Percentiles rank a stretch among this genome's conserved stretches.
These are phyloP conservation scores for Petroica traversi DNA, from an alignment of 2,113 vertebrate species.

Conservation along the genomic window DNA sequence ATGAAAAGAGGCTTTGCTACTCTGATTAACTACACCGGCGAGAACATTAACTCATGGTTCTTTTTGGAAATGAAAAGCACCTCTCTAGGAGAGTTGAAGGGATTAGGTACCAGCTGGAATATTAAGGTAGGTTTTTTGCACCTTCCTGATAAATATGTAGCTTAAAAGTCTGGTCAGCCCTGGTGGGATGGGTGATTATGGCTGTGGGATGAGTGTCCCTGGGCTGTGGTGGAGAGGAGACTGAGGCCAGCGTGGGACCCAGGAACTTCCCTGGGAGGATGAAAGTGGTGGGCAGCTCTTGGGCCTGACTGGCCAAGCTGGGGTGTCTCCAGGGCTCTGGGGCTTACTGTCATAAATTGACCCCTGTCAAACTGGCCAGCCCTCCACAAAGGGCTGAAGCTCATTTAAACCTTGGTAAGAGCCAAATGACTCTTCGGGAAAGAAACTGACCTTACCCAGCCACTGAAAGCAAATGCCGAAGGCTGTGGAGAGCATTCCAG, in stretches of 20 bases:
- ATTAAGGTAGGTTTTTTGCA: slow-evolving; percentile 4
- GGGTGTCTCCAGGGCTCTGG: not conserved
- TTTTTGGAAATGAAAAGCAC: slow-evolving; percentile 23
- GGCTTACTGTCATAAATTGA: not conserved
- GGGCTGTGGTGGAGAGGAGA: not conserved
- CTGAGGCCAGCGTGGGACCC: accelerated
- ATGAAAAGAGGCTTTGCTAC: slow-evolving; percentile 66
- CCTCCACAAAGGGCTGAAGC: not conserved
- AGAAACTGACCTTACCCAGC: not conserved
- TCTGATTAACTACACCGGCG: slow-evolving; percentile 20
- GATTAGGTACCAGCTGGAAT: not conserved
- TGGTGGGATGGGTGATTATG: not conserved
- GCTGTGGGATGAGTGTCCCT: not conserved
- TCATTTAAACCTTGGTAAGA: not conserved
- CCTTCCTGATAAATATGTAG: not conserved
- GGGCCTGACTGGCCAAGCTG: accelerated
- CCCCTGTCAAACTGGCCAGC: not conserved
- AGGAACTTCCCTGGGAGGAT: not conserved
- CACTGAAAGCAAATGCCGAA: not conserved
- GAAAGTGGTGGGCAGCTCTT: accelerated
- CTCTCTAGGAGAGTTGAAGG: not conserved
- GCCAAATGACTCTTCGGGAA: not conserved
- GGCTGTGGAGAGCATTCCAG: not conserved
- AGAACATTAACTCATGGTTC: not conserved
- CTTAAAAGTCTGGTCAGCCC: not conserved